phyloP scores from a whole-genome alignment of 2,888 invertebrate species.

The Eristalis arbustorum region DNA sequence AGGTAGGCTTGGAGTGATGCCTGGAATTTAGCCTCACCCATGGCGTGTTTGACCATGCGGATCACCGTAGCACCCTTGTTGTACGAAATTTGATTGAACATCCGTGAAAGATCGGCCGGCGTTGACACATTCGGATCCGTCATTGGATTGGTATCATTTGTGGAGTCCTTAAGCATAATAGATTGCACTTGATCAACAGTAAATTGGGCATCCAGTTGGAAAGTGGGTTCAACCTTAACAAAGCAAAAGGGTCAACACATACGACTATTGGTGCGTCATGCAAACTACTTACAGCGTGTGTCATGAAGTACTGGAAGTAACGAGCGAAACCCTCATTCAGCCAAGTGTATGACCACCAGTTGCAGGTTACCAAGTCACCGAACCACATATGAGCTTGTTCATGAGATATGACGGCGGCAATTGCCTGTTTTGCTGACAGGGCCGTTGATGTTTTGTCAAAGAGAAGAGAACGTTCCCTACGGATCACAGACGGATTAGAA shows the following conservation, averaged over 20 bases:
- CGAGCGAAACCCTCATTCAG: constrained; percentile 86
- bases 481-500: neutral
- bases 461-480: constrained; percentile 85
- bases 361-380: constrained; percentile 83
- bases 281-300: constrained; percentile 74
- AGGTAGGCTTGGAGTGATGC: constrained; percentile 83
- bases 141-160: constrained; percentile 83
- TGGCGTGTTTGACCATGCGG: constrained; percentile 85
- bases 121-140: constrained; percentile 82
- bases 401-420: constrained; percentile 82
- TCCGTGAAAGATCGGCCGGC: constrained; percentile 82
- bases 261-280: neutral
- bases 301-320: constrained; percentile 87
- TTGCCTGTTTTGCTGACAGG: constrained; percentile 82
- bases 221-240: constrained; percentile 82
- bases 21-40: constrained; percentile 82
- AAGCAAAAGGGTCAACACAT: neutral
- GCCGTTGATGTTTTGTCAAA: constrained; percentile 84
- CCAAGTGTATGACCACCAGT: constrained; percentile 83
- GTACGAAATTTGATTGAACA: constrained; percentile 86
- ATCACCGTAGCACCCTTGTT: constrained; percentile 85
- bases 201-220: constrained; percentile 86
- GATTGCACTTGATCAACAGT: constrained; percentile 86
- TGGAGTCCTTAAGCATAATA: constrained; percentile 84
- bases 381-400: constrained; percentile 86